A percentile compares a stretch with the other conserved stretches of the same genome.
Conservation (phyloP, 1,140 invertebrate genomes). For the Monomorium pharaonis region DNA sequence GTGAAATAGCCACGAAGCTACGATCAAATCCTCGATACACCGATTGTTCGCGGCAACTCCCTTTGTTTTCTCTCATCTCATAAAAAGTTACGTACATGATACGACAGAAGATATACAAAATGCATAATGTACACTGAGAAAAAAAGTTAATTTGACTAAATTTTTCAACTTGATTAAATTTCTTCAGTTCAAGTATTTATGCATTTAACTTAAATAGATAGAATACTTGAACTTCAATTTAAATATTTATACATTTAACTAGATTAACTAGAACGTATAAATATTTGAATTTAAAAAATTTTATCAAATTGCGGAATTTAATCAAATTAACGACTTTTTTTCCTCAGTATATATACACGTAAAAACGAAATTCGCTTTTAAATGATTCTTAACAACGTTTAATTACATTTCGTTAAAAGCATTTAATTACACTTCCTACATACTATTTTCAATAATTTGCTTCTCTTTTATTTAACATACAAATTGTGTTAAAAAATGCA, state of each 20-base stretch:
- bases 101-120: neutral
- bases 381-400: neutral
- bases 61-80: neutral
- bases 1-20: constrained; percentile 18
- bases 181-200: no score
- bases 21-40: constrained; percentile 3
- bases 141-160: no score
- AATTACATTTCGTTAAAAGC: no score
- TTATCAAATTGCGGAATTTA: no score
- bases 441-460: neutral
- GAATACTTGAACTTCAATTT: no score
- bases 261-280: no score
- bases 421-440: neutral
- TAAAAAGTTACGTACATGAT: neutral
- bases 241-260: no score
- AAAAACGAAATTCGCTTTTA: neutral
- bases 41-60: neutral
- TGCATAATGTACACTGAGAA: no score
- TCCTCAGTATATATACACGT: neutral
- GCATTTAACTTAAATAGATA: no score
- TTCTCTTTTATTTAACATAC: neutral
- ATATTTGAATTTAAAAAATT: no score
- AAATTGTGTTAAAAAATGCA: neutral
- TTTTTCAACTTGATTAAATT: no score
- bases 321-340: no score